Conservation (phyloP, 2,797 vertebrate species). For the Cynodonichthys magdalenae region DNA sequence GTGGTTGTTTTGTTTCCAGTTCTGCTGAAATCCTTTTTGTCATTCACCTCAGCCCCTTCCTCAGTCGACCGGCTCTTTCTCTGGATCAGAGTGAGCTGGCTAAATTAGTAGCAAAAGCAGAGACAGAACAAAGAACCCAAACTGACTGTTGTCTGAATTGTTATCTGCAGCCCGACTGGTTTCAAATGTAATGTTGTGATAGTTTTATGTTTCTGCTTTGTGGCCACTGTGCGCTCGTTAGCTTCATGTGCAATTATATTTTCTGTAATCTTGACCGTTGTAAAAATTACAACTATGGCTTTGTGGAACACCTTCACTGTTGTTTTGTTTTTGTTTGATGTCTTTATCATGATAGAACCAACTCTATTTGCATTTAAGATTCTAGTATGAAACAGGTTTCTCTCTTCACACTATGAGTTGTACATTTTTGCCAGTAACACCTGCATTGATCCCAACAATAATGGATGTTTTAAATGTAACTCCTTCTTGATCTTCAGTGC, state of each 20-base stretch:
- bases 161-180: slow-evolving; percentile 8
- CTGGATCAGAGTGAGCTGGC: slow-evolving; percentile 36
- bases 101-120: slow-evolving; percentile 46
- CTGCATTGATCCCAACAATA: slow-evolving; percentile 17
- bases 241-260: slow-evolving; percentile 1
- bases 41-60: slow-evolving; percentile 50
- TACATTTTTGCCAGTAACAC: neutral
- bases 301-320: too few species aligned
- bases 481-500: slow-evolving; percentile 53
- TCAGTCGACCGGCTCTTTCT: slow-evolving; percentile 26
- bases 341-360: too few species aligned
- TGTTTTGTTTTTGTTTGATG: too few species aligned
- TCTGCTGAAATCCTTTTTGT: slow-evolving; percentile 48
- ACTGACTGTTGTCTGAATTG: slow-evolving; percentile 19
- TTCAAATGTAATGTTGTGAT: slow-evolving; percentile 18
- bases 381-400: too few species aligned
- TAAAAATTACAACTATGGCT: neutral
- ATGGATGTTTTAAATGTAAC: slow-evolving; percentile 33
- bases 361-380: too few species aligned
- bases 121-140: slow-evolving; percentile 23
- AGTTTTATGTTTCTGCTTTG: slow-evolving; percentile 9
- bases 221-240: neutral
- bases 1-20: slow-evolving; percentile 45
- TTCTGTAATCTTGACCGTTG: slow-evolving; percentile 12
- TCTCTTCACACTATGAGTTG: too few species aligned